Evolutionary conservation across 1,140 invertebrate species (phyloP), one percentile per base, ranked within the genome.

Genomic region (Drosophila ficusphila): DNA sequence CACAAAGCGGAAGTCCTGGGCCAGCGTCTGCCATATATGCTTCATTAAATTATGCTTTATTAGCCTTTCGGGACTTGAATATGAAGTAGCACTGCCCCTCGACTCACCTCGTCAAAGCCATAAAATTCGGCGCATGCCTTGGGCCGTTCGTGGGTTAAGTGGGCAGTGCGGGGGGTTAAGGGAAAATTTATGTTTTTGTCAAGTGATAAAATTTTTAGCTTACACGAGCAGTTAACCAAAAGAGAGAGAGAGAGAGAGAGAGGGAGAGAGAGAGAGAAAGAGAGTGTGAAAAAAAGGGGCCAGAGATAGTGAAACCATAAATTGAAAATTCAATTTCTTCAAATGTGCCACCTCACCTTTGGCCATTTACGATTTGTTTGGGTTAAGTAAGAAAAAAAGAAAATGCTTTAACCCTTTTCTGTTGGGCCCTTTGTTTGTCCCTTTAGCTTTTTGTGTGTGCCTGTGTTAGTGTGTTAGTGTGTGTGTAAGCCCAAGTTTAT

Each of bases 41-140:
- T 86, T 86, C 82, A 86, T 86, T 86, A 86, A 86, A 86, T 86
- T 86, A 88, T 86, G 82, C 82, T 86, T 86, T 88, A 86, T 86
- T 86, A 86, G 82, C 82, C 82, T 62, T 77, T 82, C 82, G 82
- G 82, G 82, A 86, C 77, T 86, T 86, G 81, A 86, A 86, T 86
- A 86, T 86, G 81, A 86, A 86, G 81, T 86, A 86, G 81, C 61
- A 44, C 52, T 60, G 53, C 53, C 71, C 60, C 29, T 12, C 62
- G 34, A 64, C 62, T 67, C 60, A 52, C 64, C 62, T 46, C 71
- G 36, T 38, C 70, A 46, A 56, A 53, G 58, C 58, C 70, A 74
- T 74, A 65, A 74, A 74, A 74, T 65, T 74, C 33, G 56, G 70
- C 58, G 57, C 69, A 31, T 62, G 53, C 44, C 25, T 42, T 54